Percentiles rank a stretch among this genome's conserved stretches.
Conservation (phyloP, 2,797 vertebrate genomes). For the Anabacerthia variegaticeps region DNA sequence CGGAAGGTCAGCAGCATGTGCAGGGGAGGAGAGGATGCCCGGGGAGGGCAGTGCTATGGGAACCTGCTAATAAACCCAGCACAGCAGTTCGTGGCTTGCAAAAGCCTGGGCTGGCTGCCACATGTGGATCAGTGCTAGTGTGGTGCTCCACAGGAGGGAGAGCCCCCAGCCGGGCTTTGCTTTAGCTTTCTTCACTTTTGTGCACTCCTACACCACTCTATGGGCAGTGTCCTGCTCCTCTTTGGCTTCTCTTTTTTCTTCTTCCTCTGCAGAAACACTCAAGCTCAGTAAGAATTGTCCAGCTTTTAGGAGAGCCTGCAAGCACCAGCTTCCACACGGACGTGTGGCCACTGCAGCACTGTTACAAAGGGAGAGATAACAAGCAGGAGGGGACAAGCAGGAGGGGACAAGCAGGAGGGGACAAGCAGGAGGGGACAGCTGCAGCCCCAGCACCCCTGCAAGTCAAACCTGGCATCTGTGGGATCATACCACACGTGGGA, state of each 20-base stretch:
- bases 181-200: not conserved
- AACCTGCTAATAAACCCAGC: not conserved
- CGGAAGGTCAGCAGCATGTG: not conserved
- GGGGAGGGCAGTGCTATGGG: not conserved
- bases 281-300: fast-evolving
- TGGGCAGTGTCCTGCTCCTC: not conserved
- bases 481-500: not conserved
- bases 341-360: not conserved
- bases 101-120: not conserved
- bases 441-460: not conserved
- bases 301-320: not conserved
- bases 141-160: not conserved
- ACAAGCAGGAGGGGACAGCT: not conserved
- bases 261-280: not conserved
- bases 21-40: not conserved
- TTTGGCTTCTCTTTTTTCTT: not conserved
- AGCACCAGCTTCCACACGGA: not conserved
- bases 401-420: too few species aligned
- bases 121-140: not conserved
- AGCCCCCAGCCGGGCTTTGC: not conserved
- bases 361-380: fast-evolving
- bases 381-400: not conserved
- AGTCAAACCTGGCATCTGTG: not conserved
- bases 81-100: not conserved
- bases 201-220: not conserved